Base-by-base conservation (phyloP, 2,888 invertebrate genomes). In the Macrophya annulata region DNA sequence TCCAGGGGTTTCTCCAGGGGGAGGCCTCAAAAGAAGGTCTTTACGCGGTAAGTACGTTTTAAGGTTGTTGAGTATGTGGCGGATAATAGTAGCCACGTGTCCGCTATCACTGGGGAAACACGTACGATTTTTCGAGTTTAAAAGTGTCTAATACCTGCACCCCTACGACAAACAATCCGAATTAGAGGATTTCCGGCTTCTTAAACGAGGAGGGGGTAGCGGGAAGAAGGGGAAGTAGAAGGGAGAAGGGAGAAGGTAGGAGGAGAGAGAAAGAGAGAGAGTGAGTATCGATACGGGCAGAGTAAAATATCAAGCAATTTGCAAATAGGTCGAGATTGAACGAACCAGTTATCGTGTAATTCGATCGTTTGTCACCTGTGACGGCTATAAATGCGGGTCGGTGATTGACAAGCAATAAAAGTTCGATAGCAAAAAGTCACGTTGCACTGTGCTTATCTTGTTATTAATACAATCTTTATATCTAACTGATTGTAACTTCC, bases 321-420 rank as follows among this genome's bases (percentile, higher is more conserved):
- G 81, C n/a, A 62, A 59, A 81, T 43, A 59, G 43, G 81, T 62
- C 81, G 62, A 62, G 21, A 25, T 25, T n/a, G n/a, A 81, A 62
- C 81, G 81, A 62, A 81, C 81, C 81, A 31, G 81, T 81, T 59
- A 62, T 55, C 17, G 81, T 59, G 21, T 21, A 81, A 62, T 81
- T 81, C 59, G 81, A 77, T 77, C 77, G 51, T 77, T 77, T 77
- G 55, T 77, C 77, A 77, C 77, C 31, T 55, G 15, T 37, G n/a
- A n/a, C 77, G n/a, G 43, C n/a, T 21, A 62, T 40, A 43, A 81
- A 62, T 21, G 43, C 62, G 45, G 43, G 81, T 81, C n/a, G 40
- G 59, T 81, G 81, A 81, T 81, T 81, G 81, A 43, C 40, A 59
- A 81, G 81, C 81, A 62, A 62, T 62, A 62, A 81, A 81, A 81